Conservation (phyloP, 1,140 invertebrate genomes). For the Thalassaphorura encarpata region DNA sequence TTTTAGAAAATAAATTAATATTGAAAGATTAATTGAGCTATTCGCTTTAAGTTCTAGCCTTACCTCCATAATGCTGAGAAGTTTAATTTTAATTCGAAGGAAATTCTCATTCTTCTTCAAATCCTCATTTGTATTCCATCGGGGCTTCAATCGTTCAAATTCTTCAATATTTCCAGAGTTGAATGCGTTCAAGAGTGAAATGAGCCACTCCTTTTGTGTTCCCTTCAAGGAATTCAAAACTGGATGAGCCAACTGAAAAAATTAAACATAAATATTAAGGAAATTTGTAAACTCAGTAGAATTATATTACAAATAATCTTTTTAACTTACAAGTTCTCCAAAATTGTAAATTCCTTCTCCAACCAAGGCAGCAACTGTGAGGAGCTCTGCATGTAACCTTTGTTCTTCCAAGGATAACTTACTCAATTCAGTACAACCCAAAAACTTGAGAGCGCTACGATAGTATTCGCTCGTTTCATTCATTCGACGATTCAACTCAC, state of each 20-base stretch:
- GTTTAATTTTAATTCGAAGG: constrained; percentile 81
- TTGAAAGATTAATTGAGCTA: constrained; percentile 13
- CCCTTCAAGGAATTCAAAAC: constrained; percentile 74
- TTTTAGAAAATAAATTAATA: not conserved
- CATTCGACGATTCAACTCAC: constrained; percentile 62
- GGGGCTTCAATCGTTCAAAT: constrained; percentile 70
- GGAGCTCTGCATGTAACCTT: constrained; percentile 74
- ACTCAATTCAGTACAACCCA: constrained; percentile 80
- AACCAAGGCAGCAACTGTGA: constrained; percentile 84
- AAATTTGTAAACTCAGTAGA: not conserved
- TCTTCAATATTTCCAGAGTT: constrained; percentile 82
- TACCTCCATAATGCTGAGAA: constrained; percentile 95
- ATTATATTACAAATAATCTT: not conserved
- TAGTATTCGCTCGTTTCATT: constrained; percentile 73
- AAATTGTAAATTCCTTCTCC: constrained; percentile 96
- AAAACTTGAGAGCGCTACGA: constrained; percentile 82
- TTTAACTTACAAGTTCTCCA: constrained; percentile 67
- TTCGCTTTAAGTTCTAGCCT: constrained; percentile 14
- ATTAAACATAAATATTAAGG: constrained; percentile 2
- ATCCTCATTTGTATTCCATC: constrained; percentile 76
- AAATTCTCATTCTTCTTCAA: constrained; percentile 72
- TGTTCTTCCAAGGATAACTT: constrained; percentile 55
- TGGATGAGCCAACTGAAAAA: constrained; percentile 73
- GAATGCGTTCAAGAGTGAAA: constrained; percentile 82
- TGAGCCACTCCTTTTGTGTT: constrained; percentile 77